Percentiles rank a stretch among this genome's conserved stretches.
Evolutionary conservation across 2,888 invertebrate genomes (phyloP).

Genomic region (Tupiocoris notatus): DNA sequence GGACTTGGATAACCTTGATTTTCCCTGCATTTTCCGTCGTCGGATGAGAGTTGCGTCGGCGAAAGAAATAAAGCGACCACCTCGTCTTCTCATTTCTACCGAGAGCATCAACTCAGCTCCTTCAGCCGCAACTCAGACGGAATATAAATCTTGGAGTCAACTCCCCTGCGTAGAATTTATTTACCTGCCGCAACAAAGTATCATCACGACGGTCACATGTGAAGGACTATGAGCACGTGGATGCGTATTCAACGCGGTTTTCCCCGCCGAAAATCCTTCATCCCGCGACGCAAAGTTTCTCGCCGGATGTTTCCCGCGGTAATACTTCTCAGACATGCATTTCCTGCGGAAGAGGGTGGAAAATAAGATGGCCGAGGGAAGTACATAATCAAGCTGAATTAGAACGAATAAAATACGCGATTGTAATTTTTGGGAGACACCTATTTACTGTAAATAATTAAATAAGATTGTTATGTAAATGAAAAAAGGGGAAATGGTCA

Average conservation of each 20-base stretch:
- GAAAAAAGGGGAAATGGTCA: too few species aligned
- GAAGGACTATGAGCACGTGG: neutral
- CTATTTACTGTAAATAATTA: too few species aligned
- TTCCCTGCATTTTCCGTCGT: neutral
- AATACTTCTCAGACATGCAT: too few species aligned
- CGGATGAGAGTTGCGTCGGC: neutral
- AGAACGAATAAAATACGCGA: too few species aligned
- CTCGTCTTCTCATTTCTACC: neutral
- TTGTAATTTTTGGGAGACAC: too few species aligned
- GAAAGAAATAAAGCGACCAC: slow-evolving; percentile 7
- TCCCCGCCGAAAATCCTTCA: neutral
- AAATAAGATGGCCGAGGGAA: too few species aligned
- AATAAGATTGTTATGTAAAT: too few species aligned
- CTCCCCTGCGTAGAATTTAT: slow-evolving; percentile 4
- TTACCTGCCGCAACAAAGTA: neutral
- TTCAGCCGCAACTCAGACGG: neutral
- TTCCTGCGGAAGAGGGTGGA: too few species aligned
- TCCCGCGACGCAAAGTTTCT: too few species aligned
- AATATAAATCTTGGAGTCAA: slow-evolving; percentile 1
- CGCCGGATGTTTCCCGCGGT: too few species aligned
- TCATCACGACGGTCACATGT: neutral
- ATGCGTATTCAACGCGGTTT: neutral
- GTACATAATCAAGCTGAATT: too few species aligned
- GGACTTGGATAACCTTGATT: neutral
- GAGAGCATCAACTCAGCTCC: too few species aligned